Base-by-base conservation (phyloP, 2,888 invertebrate genomes). In the Trisateles emortualis region DNA sequence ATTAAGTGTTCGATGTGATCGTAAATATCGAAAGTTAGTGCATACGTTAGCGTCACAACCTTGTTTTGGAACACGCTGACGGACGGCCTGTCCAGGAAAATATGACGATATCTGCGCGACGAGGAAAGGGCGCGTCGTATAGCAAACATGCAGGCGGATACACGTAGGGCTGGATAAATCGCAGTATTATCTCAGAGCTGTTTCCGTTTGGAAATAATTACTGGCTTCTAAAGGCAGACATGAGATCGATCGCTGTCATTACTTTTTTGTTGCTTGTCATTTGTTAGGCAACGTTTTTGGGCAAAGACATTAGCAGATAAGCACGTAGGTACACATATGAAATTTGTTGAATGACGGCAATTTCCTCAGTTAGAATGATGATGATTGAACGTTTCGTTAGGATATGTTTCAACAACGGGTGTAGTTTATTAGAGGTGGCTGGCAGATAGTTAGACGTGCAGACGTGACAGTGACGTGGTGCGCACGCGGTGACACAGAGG, bases 401-500 rank as follows among this genome's bases (percentile, higher is more conserved):
- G 62, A 68, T 55, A 52, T 48, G 47, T 45, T 13, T 45, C 52
- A 30, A 24, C 41, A 33, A 39, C 16, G 38, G 33, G 45, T 36
- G 29, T 35, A 16, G 26, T 30, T 24, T 36, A 58, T 39, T 47
- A 56, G 33, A 17, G 13, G 26, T 16, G 36, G 13, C 22, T 14
- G 24, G 13, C 43, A 38, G 54, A 14, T 43, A 24, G 51, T 52
- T 39, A 35, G 36, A 46, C 55, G 51, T 47, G 63, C 53, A 26
- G 26, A 26, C 26, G 8, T 26, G 26, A n/a, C 26, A 64, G 63
- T 76, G 77, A 76, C 69, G 77, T 74, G 79, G 75, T 54, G 26
- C 69, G 77, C 72, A 74, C 70, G 72, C 81, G 80, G 74, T 90
- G 90, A 90, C 90, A 90, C 88, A 91, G 88, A 89, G 88, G 87